These are phyloP conservation scores for Rhagophthalmus giganteus DNA, from an alignment of 2,888 invertebrate species.

Conservation along the genomic window DNA sequence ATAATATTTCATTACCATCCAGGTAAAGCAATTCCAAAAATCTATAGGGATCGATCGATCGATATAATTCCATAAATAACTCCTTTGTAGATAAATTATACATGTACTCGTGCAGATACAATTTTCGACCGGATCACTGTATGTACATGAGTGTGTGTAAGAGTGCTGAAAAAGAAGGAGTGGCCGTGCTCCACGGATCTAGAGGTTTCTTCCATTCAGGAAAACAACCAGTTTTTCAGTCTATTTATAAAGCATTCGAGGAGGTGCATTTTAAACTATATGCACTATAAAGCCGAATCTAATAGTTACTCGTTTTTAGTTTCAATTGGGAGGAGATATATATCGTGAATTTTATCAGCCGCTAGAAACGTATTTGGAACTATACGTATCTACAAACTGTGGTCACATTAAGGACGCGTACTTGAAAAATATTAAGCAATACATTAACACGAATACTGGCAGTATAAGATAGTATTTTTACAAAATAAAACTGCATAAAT, in stretches of 20 bases:
- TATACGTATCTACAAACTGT: slow-evolving; percentile 63
- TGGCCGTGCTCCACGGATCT: slow-evolving; percentile 86
- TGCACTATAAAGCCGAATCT: no score
- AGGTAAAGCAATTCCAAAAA: no score
- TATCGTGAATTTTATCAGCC: slow-evolving; percentile 64
- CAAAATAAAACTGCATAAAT: not conserved
- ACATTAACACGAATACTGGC: slow-evolving; percentile 51
- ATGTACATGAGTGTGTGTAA: slow-evolving; percentile 91
- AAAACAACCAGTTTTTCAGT: slow-evolving; percentile 83
- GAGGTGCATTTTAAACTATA: no score
- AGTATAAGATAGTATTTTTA: slow-evolving; percentile 29
- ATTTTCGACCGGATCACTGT: slow-evolving; percentile 94
- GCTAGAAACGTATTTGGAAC: slow-evolving; percentile 60
- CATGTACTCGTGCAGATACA: slow-evolving; percentile 82
- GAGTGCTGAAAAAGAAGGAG: slow-evolving; percentile 70
- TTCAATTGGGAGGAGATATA: slow-evolving; percentile 68
- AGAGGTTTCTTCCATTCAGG: slow-evolving; percentile 82
- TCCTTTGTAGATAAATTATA: slow-evolving; percentile 68
- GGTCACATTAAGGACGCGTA: slow-evolving; percentile 64
- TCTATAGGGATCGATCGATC: slow-evolving; percentile 1
- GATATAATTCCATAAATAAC: not conserved
- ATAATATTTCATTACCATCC: slow-evolving; percentile 86
- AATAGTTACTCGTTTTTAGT: no score
- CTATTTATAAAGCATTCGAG: slow-evolving; percentile 67
- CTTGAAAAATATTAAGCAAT: slow-evolving; percentile 52